Evolutionary conservation across 2,888 invertebrate genomes (phyloP), one percentile per base, ranked within the genome.

Genomic region (Meta bourneti): DNA sequence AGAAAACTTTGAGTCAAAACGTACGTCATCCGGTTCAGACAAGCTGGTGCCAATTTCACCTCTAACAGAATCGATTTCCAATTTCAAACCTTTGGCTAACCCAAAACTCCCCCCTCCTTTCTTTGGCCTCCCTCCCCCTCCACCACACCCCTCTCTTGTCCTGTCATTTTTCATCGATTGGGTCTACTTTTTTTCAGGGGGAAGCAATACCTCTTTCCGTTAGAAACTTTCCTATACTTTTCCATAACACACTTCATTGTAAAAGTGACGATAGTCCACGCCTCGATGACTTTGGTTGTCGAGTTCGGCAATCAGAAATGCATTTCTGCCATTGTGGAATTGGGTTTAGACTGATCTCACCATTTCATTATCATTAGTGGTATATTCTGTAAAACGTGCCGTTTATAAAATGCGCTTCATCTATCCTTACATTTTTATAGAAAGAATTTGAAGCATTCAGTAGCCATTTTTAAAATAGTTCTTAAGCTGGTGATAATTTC

Each of bases 151-250:
- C 34, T 61, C 34, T 20, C 79, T 69, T 79, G 69, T 72, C 84
- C 84, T 80, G 86, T 90, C 86, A 90, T 90, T 90, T 90, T 90
- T 90, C 86, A 90, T 90, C 90, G 90, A 90, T 90, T 82, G 85
- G 77, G 4, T 48, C n/a, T 70, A 86, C 70, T 84, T 82, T 51
- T 75, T 75, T 75, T 34, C 34, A 9, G 6, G 48, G 7, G 7
- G 16, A 20, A 54, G 20, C 52, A 49, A 49, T n/a, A 77, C 49
- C 34, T 34, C 34, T 34, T 34, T 34, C 34, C 61, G 61, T 61
- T 61, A 11, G 11, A 61, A 61, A 61, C 13, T 61, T 61, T 16
- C 61, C 61, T 61, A 16, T 16, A 61, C 61, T 61, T 61, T 61
- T 61, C 61, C 61, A 61, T 61, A 61, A 61, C 11, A 16, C 61